Conservation (phyloP, 2,797 vertebrate genomes). For the Mormyrus hasselquistii region DNA sequence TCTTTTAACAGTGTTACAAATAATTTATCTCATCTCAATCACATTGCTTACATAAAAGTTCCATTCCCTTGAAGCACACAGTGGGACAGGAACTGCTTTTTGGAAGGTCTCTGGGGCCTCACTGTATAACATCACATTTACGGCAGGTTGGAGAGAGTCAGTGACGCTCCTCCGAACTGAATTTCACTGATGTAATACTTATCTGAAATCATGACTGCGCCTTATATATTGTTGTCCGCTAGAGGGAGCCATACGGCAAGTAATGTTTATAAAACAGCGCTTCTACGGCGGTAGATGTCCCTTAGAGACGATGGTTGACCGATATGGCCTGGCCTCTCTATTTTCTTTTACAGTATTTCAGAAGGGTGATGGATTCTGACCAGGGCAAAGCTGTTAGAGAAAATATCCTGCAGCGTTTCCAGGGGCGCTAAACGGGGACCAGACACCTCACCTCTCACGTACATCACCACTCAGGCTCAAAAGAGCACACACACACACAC, state of each 20-base stretch:
- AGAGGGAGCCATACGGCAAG: constrained; percentile 49
- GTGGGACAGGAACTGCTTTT: neutral
- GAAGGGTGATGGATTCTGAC: constrained; percentile 3
- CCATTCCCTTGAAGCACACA: neutral
- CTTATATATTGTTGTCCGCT: constrained; percentile 28
- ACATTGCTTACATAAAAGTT: neutral
- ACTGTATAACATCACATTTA: neutral
- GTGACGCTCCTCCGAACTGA: neutral
- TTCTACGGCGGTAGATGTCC: neutral
- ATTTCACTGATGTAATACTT: neutral
- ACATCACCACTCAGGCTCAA: neutral
- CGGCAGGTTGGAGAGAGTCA: neutral
- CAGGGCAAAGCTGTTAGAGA: neutral
- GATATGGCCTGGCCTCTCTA: neutral
- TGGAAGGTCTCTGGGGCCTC: neutral
- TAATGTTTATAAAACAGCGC: neutral
- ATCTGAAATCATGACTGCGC: neutral
- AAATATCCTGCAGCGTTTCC: constrained; percentile 5
- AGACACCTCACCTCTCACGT: neutral
- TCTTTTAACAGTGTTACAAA: neutral
- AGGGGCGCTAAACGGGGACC: neutral
- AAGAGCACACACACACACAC: neutral
- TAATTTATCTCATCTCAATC: neutral
- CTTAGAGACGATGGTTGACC: neutral
- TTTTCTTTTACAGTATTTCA: constrained; percentile 8